These are phyloP conservation scores for Alosa sapidissima DNA, from an alignment of 2,797 vertebrate genomes.

Conservation along the genomic window DNA sequence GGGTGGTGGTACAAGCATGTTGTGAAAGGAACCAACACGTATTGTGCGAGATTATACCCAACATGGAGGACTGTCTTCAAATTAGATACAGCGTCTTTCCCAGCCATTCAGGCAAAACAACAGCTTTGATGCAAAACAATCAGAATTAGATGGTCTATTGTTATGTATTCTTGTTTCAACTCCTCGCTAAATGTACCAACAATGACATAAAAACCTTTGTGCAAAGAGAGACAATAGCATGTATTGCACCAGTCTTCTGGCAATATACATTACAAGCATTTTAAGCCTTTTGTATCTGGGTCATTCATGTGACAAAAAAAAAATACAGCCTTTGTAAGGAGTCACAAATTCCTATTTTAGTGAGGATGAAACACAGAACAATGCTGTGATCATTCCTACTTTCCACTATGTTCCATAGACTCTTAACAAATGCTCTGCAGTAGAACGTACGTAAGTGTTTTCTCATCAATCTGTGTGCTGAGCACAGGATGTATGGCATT, in stretches of 20 bases:
- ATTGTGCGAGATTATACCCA: slow-evolving; percentile 73
- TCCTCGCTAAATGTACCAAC: slow-evolving; percentile 67
- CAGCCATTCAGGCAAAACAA: slow-evolving; percentile 68
- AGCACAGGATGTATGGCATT: slow-evolving; percentile 36
- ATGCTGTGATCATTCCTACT: slow-evolving; percentile 45
- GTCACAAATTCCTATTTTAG: slow-evolving; percentile 50
- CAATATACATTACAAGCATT: slow-evolving; percentile 62
- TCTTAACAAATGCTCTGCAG: slow-evolving; percentile 40
- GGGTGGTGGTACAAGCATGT: slow-evolving; percentile 60
- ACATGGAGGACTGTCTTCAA: slow-evolving; percentile 64
- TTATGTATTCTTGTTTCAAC: slow-evolving; percentile 69
- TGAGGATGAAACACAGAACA: slow-evolving; percentile 44
- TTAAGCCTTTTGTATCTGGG: slow-evolving; percentile 64
- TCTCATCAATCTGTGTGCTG: slow-evolving; percentile 46
- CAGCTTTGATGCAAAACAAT: slow-evolving; percentile 70
- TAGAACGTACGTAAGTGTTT: slow-evolving; percentile 36
- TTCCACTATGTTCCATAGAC: slow-evolving; percentile 41
- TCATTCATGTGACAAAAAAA: slow-evolving; percentile 55
- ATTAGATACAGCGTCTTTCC: slow-evolving; percentile 73
- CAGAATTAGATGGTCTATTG: slow-evolving; percentile 72
- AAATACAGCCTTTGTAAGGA: slow-evolving; percentile 47
- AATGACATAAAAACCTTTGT: slow-evolving; percentile 67
- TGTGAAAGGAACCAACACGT: slow-evolving; percentile 56
- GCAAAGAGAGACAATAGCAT: slow-evolving; percentile 66
- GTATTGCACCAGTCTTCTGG: slow-evolving; percentile 64